Evolutionary conservation across 1,140 invertebrate species (phyloP), one percentile per base, ranked within the genome.

Genomic region (Coelopa frigida): DNA sequence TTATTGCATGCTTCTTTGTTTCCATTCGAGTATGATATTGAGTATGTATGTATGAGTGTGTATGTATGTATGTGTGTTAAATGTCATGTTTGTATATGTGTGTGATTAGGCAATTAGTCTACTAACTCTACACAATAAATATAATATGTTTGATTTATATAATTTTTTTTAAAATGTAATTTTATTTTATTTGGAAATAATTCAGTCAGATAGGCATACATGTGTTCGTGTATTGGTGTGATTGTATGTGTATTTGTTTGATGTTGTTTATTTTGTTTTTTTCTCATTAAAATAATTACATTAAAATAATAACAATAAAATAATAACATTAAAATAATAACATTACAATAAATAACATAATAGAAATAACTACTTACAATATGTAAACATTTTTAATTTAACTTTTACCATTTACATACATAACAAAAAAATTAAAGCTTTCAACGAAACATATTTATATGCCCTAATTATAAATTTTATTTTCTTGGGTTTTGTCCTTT

Each of bases 291-390:
- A 51, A 53, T 38, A 20, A 29, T 27, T 39, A 22, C n/a, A 24
- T 49, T 14, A 39, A 17, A 37, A 14, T 17, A 15, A 14, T 26
- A 10, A 4, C 4, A 20, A 8, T 43, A 22, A 27, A 27, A 32
- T n/a, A 24, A 20, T 43, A 27, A 14, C 24, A 27, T 20, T 32
- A 43, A 17, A 37, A 46, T 46, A 54, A 51, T 54, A 57, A 57
- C 56, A 57, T 35, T 57, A 14, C 15, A 38, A 38, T 54, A 54
- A 54, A 43, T 43, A 43, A 56, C 46, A 33, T 39, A 42, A 53
- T 46, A 49, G 48, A 41, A 46, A 33, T 54, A 54, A 17, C 22
- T 39, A 39, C 24, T 37, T 49, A 10, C 6, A 36, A n/a, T 36
- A 36, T 38, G n/a, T 47, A 23, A 14, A 37, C 37, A 7, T 37